Conservation (phyloP, 1,140 invertebrate species). For the Dendrolimus punctatus region DNA sequence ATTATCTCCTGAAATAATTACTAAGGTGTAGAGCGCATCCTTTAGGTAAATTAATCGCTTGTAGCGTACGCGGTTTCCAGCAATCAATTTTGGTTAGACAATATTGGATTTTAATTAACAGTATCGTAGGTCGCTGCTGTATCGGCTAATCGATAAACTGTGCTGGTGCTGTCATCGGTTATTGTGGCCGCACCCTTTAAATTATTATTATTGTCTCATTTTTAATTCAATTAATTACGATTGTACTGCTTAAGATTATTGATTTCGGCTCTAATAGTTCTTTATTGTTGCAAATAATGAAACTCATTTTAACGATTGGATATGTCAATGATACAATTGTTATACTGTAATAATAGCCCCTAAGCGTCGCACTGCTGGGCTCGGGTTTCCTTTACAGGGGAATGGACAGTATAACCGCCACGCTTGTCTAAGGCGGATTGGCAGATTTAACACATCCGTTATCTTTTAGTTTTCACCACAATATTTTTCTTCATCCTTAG, state of each 20-base stretch:
- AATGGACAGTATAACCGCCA: too few relatives aligned
- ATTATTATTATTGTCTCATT: slow-evolving; percentile 21
- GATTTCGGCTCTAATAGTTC: too few relatives aligned
- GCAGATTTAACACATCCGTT: too few relatives aligned
- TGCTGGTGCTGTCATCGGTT: slow-evolving; percentile 28
- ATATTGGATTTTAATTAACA: slow-evolving; percentile 68
- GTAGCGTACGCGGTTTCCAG: slow-evolving; percentile 37
- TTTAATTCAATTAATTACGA: neutral
- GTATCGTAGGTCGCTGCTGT: slow-evolving; percentile 31
- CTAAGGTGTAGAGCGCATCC: neutral
- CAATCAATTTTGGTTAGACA: slow-evolving; percentile 64
- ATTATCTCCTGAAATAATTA: neutral
- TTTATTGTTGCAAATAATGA: too few relatives aligned
- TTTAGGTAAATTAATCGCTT: slow-evolving; percentile 35
- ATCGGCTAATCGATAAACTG: slow-evolving; percentile 30
- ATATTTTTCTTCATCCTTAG: too few relatives aligned
- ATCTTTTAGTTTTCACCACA: too few relatives aligned
- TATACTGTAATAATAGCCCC: too few relatives aligned
- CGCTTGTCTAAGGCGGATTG: too few relatives aligned
- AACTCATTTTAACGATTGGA: too few relatives aligned
- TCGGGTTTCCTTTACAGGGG: too few relatives aligned
- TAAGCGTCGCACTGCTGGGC: too few relatives aligned
- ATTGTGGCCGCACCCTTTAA: slow-evolving; percentile 22
- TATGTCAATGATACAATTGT: too few relatives aligned
- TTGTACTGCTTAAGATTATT: neutral